A percentile compares a stretch with the other conserved stretches of the same genome.
These are phyloP conservation scores for Heliconius ismenius DNA, from an alignment of 2,888 invertebrate species.

Conservation along the genomic window DNA sequence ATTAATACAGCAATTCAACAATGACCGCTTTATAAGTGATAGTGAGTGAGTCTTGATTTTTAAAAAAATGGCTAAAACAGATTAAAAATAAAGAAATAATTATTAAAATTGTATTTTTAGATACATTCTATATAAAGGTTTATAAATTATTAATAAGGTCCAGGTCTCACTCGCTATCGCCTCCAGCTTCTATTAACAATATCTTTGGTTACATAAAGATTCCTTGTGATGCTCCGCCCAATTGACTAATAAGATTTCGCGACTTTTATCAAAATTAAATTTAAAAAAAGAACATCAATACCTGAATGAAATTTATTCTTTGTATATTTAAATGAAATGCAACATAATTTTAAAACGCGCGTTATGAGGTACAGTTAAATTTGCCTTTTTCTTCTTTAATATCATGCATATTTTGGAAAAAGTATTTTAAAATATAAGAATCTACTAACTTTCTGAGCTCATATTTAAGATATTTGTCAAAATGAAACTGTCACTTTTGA, in stretches of 20 bases:
- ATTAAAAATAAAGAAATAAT: background rate
- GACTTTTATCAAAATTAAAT: conserved; percentile 24
- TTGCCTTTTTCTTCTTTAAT: background rate
- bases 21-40: conserved; percentile 42
- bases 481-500: background rate
- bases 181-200: conserved; percentile 46
- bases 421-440: background rate
- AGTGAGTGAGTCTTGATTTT: background rate
- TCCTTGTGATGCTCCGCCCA: conserved; percentile 47
- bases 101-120: background rate
- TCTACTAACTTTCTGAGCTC: background rate
- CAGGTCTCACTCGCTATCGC: background rate
- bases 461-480: background rate
- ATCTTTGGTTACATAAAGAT: conserved; percentile 72
- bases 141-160: background rate
- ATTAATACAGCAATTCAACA: conserved; percentile 57
- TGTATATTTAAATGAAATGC: conserved; percentile 5
- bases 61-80: background rate
- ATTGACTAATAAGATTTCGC: conserved; percentile 28
- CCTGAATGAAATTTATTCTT: background rate
- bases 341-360: background rate
- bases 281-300: background rate
- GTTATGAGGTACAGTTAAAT: background rate
- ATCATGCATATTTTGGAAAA: background rate
- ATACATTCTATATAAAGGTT: background rate